Conservation (phyloP, 2,888 invertebrate genomes). For the Actias luna region DNA sequence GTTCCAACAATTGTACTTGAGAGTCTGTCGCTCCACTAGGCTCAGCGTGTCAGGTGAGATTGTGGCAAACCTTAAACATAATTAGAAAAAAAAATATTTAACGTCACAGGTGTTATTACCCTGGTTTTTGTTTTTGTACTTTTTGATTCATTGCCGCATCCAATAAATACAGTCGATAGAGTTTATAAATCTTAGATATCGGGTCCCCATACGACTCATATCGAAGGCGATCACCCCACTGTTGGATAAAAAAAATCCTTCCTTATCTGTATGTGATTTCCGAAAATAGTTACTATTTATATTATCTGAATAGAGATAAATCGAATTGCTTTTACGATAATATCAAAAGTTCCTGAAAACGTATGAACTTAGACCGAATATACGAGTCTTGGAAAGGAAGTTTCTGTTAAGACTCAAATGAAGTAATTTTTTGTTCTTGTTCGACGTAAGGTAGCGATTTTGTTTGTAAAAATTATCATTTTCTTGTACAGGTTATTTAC, state of each 20-base stretch:
- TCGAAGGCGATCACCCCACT: constrained; percentile 60
- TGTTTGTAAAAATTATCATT: no score
- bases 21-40: no score
- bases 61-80: no score
- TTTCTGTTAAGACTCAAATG: not conserved
- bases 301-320: constrained; percentile 10
- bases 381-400: not conserved
- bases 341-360: not conserved
- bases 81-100: no score
- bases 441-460: no score
- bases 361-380: not conserved
- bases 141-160: not conserved
- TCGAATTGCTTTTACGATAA: constrained; percentile 2
- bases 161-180: not conserved
- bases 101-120: not conserved
- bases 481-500: no score
- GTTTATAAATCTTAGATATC: constrained; percentile 12
- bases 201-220: constrained; percentile 57
- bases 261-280: constrained; percentile 51
- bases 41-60: no score
- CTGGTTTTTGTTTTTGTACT: not conserved
- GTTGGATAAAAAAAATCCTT: constrained; percentile 54
- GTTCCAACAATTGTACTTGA: no score
- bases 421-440: not conserved
- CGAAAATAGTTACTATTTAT: constrained; percentile 33